These are phyloP conservation scores for Globodera rostochiensis DNA, from an alignment of 1,140 invertebrate species.

Conservation along the genomic window DNA sequence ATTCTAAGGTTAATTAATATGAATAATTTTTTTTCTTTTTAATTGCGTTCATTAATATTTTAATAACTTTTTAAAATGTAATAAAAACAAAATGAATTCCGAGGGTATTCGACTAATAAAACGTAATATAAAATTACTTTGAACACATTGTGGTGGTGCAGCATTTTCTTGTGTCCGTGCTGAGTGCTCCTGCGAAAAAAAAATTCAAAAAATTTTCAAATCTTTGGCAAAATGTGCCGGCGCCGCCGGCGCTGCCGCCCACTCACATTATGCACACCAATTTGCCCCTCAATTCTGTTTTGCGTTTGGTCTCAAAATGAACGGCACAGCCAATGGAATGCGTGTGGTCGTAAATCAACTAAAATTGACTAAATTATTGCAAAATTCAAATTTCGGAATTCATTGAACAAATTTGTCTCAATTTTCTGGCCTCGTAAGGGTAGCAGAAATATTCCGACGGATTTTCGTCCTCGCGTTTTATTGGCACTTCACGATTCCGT, in stretches of 20 bases:
- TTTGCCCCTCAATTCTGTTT: not conserved
- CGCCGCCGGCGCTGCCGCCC: too few species aligned
- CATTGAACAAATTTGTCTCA: not conserved
- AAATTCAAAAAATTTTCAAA: too few species aligned
- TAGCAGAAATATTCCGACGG: not conserved
- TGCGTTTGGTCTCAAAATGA: not conserved
- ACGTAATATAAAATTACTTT: not conserved
- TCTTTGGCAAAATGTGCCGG: not conserved
- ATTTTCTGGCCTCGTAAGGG: not conserved
- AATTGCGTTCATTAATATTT: too few species aligned
- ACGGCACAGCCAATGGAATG: not conserved
- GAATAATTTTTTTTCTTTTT: too few species aligned
- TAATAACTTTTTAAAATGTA: too few species aligned
- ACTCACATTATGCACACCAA: slow-evolving; percentile 5
- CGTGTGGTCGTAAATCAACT: not conserved
- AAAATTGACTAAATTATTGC: not conserved
- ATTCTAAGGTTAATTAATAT: too few species aligned
- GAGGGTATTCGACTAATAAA: too few species aligned
- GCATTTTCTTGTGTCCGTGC: not conserved
- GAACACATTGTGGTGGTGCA: not conserved
- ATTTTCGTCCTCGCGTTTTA: not conserved
- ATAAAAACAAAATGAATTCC: too few species aligned
- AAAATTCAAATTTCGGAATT: too few species aligned
- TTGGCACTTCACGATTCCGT: not conserved
- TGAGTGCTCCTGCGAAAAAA: not conserved